Evolutionary conservation across 1,140 invertebrate species (phyloP).

Genomic region (Coenobita brevimanus): DNA sequence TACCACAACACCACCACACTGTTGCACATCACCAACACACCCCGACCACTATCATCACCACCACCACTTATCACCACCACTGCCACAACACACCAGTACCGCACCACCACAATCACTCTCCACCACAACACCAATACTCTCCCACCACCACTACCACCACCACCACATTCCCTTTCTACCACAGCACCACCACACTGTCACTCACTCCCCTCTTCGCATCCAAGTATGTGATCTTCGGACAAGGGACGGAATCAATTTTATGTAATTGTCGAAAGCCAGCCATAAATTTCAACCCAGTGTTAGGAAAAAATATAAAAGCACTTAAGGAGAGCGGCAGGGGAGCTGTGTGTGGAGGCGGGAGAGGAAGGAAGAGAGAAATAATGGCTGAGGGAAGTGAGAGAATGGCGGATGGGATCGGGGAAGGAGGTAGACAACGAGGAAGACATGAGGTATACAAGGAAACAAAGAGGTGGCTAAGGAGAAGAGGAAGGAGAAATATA

Average conservation of each 20-base stretch:
- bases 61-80: too few relatives aligned
- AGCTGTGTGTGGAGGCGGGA: background rate
- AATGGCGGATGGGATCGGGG: background rate
- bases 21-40: too few relatives aligned
- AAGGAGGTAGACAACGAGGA: too few relatives aligned
- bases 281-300: background rate
- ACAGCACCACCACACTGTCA: background rate
- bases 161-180: background rate
- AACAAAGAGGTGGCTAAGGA: too few relatives aligned
- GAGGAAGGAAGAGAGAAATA: background rate
- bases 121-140: too few relatives aligned
- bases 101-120: too few relatives aligned
- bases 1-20: too few relatives aligned
- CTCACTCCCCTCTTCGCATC: background rate
- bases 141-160: too few relatives aligned
- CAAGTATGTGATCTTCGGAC: background rate
- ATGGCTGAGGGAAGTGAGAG: background rate
- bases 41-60: too few relatives aligned
- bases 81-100: too few relatives aligned
- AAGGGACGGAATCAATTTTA: conserved; percentile 9
- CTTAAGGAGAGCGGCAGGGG: background rate
- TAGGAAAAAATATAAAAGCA: background rate
- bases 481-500: too few relatives aligned
- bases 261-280: background rate
- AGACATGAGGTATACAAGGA: too few relatives aligned